A percentile compares a stretch with the other conserved stretches of the same genome.
These are phyloP conservation scores for Vollenhovia emeryi DNA, from an alignment of 1,140 invertebrate species.

Conservation along the genomic window DNA sequence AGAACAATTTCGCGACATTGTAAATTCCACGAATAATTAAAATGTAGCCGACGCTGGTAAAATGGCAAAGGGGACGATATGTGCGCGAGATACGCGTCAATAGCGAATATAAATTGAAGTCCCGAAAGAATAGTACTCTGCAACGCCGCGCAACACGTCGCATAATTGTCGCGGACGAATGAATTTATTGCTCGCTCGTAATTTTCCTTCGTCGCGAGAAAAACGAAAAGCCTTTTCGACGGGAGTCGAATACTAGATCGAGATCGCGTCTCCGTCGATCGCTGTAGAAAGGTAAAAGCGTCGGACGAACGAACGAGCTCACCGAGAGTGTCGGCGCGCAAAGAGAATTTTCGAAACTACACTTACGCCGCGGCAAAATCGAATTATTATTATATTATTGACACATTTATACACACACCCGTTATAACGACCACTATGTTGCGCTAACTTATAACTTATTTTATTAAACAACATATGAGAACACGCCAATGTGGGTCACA, in stretches of 20 bases:
- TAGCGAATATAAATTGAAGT: not conserved
- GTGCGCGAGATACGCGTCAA: not conserved
- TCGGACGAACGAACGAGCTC: not conserved
- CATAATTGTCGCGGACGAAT: slow-evolving; percentile 1
- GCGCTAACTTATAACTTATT: too few species aligned
- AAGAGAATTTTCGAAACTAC: not conserved
- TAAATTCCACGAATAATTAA: not conserved
- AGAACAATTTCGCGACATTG: not conserved
- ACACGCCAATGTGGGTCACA: too few species aligned
- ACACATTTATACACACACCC: too few species aligned
- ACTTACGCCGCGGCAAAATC: not conserved
- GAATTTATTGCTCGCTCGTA: not conserved
- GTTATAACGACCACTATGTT: too few species aligned
- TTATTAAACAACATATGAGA: too few species aligned
- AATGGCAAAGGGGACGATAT: not conserved
- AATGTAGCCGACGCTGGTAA: not conserved
- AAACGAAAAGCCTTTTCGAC: not conserved
- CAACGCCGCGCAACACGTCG: not conserved
- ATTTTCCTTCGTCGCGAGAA: not conserved
- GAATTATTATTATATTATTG: too few species aligned
- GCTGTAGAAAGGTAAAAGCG: not conserved
- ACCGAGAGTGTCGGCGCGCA: not conserved
- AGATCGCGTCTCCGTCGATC: not conserved
- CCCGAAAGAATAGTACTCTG: not conserved
- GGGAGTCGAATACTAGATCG: not conserved